Percentiles rank a stretch among this genome's conserved stretches.
Evolutionary conservation across 2,797 vertebrate genomes (phyloP).

Genomic region (Trachurus trachurus): DNA sequence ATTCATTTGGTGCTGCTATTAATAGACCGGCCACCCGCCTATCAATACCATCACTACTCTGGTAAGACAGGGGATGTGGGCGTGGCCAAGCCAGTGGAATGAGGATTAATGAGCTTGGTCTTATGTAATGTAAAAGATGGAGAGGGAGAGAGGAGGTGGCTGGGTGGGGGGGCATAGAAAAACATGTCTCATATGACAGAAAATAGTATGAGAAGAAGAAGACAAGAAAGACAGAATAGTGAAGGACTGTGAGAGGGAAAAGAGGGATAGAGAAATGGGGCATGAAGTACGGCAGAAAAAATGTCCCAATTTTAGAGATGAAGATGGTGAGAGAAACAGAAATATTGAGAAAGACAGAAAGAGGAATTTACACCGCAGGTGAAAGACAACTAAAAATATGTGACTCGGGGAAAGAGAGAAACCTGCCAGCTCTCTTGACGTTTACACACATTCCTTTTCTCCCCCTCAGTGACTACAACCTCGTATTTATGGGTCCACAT

Average conservation of each 20-base stretch:
- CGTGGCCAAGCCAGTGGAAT: slow-evolving; percentile 60
- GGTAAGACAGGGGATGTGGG: slow-evolving; percentile 74
- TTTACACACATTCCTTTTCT: slow-evolving; percentile 48
- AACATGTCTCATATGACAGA: slow-evolving; percentile 19
- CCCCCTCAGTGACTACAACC: slow-evolving; percentile 47
- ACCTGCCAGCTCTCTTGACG: slow-evolving; percentile 28
- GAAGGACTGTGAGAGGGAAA: background rate
- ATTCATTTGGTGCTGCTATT: slow-evolving; percentile 78
- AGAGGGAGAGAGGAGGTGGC: background rate
- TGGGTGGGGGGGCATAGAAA: slow-evolving; percentile 13
- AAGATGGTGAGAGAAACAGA: slow-evolving; percentile 11
- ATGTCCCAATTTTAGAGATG: slow-evolving; percentile 18
- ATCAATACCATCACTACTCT: slow-evolving; percentile 84
- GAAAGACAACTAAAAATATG: slow-evolving; percentile 44
- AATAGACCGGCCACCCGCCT: slow-evolving; percentile 74
- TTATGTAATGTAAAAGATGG: slow-evolving; percentile 62
- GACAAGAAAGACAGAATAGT: background rate
- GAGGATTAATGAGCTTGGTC: slow-evolving; percentile 66
- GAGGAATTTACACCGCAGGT: slow-evolving; percentile 24
- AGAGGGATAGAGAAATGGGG: slow-evolving; percentile 15
- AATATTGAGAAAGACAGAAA: slow-evolving; percentile 9
- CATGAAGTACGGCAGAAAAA: slow-evolving; percentile 19
- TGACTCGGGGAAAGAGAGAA: slow-evolving; percentile 37
- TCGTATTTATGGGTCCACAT: slow-evolving; percentile 66
- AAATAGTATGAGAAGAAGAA: slow-evolving; percentile 1